Evolutionary conservation across 2,888 invertebrate species (phyloP).

Genomic region (Melanophora roralis): DNA sequence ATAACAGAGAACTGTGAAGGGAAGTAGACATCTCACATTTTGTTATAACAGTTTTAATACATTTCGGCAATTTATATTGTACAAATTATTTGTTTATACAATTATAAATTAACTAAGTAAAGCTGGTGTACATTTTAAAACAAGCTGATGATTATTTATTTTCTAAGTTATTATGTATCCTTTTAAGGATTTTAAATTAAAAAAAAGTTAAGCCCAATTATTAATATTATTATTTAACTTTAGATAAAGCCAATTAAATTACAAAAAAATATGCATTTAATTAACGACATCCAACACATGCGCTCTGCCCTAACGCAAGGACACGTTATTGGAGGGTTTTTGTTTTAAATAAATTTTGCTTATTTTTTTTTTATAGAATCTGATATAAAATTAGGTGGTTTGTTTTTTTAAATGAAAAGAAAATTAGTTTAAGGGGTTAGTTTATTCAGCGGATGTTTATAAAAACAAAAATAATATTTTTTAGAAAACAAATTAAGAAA

Average conservation of each 20-base stretch:
- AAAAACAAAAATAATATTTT: slow-evolving; percentile 17
- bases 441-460: slow-evolving; percentile 10
- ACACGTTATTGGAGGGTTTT: slow-evolving; percentile 73
- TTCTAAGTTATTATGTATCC: slow-evolving; percentile 29
- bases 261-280: slow-evolving; percentile 42
- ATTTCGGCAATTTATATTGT: slow-evolving; percentile 15
- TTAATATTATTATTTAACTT: not conserved
- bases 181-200: slow-evolving; percentile 7
- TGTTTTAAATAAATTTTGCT: slow-evolving; percentile 21
- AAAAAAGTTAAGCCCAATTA: slow-evolving; percentile 44
- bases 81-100: slow-evolving; percentile 23
- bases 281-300: slow-evolving; percentile 78
- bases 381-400: slow-evolving; percentile 52
- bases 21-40: slow-evolving; percentile 83
- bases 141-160: slow-evolving; percentile 60
- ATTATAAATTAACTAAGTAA: slow-evolving; percentile 43
- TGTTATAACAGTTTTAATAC: slow-evolving; percentile 60
- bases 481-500: slow-evolving; percentile 52
- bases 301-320: slow-evolving; percentile 77
- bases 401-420: slow-evolving; percentile 14
- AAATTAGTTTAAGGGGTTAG: slow-evolving; percentile 46
- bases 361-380: slow-evolving; percentile 48
- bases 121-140: slow-evolving; percentile 45
- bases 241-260: slow-evolving; percentile 45
- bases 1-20: slow-evolving; percentile 86